A percentile compares a stretch with the other conserved stretches of the same genome.
phyloP scores from a whole-genome alignment of 1,140 invertebrate genomes.

The Nymphalis io region DNA sequence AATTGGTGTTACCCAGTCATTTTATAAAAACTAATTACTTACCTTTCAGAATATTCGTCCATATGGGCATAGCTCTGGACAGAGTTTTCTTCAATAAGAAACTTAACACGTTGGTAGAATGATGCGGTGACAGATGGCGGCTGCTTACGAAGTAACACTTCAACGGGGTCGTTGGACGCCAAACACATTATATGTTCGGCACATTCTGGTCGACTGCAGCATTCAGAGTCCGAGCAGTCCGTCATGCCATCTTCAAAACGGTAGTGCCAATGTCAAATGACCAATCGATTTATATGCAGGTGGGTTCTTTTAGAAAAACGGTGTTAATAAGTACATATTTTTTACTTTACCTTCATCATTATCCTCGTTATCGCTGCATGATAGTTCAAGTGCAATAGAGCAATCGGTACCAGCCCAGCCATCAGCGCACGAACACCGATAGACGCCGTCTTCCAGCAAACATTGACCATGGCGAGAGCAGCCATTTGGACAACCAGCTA shows the following conservation, averaged over 20 bases:
- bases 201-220: constrained; percentile 91
- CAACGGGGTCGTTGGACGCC: constrained; percentile 96
- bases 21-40: constrained; percentile 76
- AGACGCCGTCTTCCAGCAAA: constrained; percentile 90
- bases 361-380: constrained; percentile 96
- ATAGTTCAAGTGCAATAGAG: constrained; percentile 94
- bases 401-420: constrained; percentile 96
- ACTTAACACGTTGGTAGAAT: constrained; percentile 98
- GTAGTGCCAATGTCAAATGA: constrained; percentile 63
- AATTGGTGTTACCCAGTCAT: constrained; percentile 63
- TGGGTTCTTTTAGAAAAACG: background rate
- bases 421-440: constrained; percentile 93
- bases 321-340: background rate
- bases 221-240: constrained; percentile 99
- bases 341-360: constrained; percentile 93
- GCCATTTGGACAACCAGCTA: constrained; percentile 96
- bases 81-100: constrained; percentile 98
- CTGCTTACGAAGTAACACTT: constrained; percentile 96
- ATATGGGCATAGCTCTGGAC: constrained; percentile 98
- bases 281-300: constrained; percentile 15
- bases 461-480: constrained; percentile 96
- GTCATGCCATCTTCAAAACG: constrained; percentile 93
- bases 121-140: constrained; percentile 97
- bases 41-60: constrained; percentile 99
- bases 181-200: constrained; percentile 95